A percentile compares a stretch with the other conserved stretches of the same genome.
phyloP scores from a whole-genome alignment of 37 sponge, comb jelly and placozoan species.

The Aphrocallistes beatrix region DNA sequence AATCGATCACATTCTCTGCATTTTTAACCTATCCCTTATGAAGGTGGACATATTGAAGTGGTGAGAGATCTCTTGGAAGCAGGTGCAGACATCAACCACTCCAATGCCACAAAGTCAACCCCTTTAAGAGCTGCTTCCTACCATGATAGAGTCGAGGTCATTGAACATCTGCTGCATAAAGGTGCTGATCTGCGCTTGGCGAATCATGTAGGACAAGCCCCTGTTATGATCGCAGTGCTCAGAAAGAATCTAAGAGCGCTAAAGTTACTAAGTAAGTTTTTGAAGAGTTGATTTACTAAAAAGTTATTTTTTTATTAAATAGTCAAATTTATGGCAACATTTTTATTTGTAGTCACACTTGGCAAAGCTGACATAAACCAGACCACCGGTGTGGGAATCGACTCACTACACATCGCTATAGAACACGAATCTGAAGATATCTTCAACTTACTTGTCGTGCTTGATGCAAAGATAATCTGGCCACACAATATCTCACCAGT shows the following conservation, averaged over 20 bases:
- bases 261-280: constrained; percentile 27
- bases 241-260: constrained; percentile 53
- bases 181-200: constrained; percentile 69
- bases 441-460: not conserved
- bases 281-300: not conserved
- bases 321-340: no score
- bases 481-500: not conserved
- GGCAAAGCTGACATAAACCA: not conserved
- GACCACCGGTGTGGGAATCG: not conserved
- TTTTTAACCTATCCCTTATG: not conserved
- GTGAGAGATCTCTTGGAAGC: constrained; percentile 42
- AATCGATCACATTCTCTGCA: not conserved
- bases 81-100: constrained; percentile 54
- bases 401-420: constrained; percentile 10
- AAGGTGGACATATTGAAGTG: constrained; percentile 56
- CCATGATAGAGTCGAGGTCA: constrained; percentile 56
- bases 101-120: constrained; percentile 72
- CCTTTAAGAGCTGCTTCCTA: constrained; percentile 76
- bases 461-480: not conserved
- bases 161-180: constrained; percentile 31
- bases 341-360: not conserved
- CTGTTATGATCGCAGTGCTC: constrained; percentile 65
- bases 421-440: not conserved
- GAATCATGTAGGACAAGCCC: constrained; percentile 73
- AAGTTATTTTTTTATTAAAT: not conserved